phyloP scores from a whole-genome alignment of 2,888 invertebrate genomes.

The Scotopteryx bipunctaria region DNA sequence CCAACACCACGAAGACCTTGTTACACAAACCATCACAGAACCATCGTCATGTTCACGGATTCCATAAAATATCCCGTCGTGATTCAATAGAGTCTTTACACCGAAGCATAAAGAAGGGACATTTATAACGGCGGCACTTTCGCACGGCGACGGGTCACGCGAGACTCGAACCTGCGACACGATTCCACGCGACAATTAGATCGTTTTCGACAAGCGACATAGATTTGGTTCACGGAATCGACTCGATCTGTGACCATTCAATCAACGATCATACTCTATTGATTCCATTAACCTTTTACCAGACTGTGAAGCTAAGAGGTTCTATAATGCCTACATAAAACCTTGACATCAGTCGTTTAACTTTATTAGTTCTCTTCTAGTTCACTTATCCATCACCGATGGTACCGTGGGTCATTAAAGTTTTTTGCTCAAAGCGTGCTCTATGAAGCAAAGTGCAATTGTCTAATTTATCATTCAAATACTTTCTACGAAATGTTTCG shows the following conservation, averaged over 20 bases:
- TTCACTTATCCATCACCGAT: not conserved
- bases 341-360: conserved; percentile 16
- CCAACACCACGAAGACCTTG: conserved; percentile 20
- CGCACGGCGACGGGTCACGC: conserved; percentile 43
- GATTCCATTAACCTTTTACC: conserved; percentile 15
- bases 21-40: conserved; percentile 30
- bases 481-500: conserved; percentile 30
- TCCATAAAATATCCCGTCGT: conserved; percentile 39
- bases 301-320: conserved; percentile 7
- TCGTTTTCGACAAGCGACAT: conserved; percentile 29
- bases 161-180: conserved; percentile 33
- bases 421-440: not conserved
- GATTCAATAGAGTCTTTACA: conserved; percentile 42
- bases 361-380: conserved; percentile 4
- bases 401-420: not conserved
- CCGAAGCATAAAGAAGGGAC: conserved; percentile 36
- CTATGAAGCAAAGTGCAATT: conserved; percentile 8
- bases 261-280: conserved; percentile 6
- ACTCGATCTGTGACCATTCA: conserved; percentile 14
- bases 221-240: conserved; percentile 13
- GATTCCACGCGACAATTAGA: conserved; percentile 41
- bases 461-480: conserved; percentile 17
- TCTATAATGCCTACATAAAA: conserved; percentile 8
- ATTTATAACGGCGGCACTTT: conserved; percentile 41
- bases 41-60: conserved; percentile 37